Evolutionary conservation across 2,888 invertebrate genomes (phyloP).

Genomic region (Eledona agricola): DNA sequence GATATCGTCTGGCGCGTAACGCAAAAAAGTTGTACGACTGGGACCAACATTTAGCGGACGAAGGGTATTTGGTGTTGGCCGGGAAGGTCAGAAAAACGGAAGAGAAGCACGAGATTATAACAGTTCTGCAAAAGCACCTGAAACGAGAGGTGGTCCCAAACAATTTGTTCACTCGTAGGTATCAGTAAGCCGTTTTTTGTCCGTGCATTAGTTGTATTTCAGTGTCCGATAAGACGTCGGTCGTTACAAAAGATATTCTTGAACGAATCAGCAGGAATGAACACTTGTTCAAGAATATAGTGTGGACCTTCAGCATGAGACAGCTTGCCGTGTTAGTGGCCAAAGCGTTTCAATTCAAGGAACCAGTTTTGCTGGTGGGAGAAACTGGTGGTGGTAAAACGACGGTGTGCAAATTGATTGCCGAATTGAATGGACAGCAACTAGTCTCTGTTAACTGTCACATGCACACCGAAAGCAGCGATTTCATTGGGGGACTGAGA

Average conservation of each 20-base stretch:
- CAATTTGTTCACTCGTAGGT: slow-evolving; percentile 73
- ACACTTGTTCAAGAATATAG: slow-evolving; percentile 78
- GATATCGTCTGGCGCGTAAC: slow-evolving; percentile 81
- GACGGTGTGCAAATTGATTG: slow-evolving; percentile 90
- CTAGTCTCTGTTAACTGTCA: slow-evolving; percentile 94
- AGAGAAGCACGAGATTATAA: slow-evolving; percentile 83
- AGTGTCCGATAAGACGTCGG: slow-evolving; percentile 73
- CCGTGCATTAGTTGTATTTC: slow-evolving; percentile 13
- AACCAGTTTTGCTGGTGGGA: slow-evolving; percentile 95
- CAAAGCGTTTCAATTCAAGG: slow-evolving; percentile 89
- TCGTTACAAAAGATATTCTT: slow-evolving; percentile 78
- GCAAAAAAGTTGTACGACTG: slow-evolving; percentile 83
- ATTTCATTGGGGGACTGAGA: slow-evolving; percentile 94
- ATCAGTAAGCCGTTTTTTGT: slow-evolving; percentile 2
- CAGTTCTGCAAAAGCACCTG: slow-evolving; percentile 81
- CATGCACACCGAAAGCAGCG: slow-evolving; percentile 98
- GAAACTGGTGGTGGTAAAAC: slow-evolving; percentile 99
- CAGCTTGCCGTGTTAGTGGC: slow-evolving; percentile 78
- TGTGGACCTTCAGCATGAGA: slow-evolving; percentile 95
- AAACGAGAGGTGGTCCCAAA: slow-evolving; percentile 77
- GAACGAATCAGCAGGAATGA: slow-evolving; percentile 69
- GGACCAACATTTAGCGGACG: slow-evolving; percentile 96
- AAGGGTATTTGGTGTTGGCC: slow-evolving; percentile 93
- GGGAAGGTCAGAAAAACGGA: slow-evolving; percentile 88
- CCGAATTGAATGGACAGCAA: slow-evolving; percentile 72